Evolutionary conservation across 2,113 vertebrate species (phyloP).

Genomic region (Ciconia maguari): DNA sequence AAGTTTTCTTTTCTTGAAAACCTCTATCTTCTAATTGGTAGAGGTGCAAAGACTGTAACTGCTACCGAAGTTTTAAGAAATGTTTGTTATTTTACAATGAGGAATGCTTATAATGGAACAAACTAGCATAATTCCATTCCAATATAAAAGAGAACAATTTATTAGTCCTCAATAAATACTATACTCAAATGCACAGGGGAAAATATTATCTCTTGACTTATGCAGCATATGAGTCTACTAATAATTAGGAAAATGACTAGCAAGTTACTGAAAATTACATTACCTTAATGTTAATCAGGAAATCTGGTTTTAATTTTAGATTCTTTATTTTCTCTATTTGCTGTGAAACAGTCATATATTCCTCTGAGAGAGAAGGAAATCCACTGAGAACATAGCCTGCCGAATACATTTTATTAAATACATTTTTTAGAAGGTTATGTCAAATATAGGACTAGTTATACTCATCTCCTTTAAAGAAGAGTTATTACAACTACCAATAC

Average conservation of each 20-base stretch:
- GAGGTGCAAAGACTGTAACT: not conserved
- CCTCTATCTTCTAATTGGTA: not conserved
- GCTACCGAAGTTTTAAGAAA: not conserved
- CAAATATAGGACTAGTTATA: not conserved
- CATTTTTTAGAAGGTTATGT: conserved; percentile 27
- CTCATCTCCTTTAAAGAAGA: not conserved
- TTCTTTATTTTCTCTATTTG: conserved; percentile 87
- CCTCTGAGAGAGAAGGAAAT: conserved; percentile 84
- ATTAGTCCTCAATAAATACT: not conserved
- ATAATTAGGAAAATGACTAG: not conserved
- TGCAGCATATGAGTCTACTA: not conserved
- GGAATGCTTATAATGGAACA: not conserved
- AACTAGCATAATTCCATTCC: not conserved
- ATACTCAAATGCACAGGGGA: not conserved
- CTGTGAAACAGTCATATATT: conserved; percentile 77
- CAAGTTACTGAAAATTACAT: not conserved
- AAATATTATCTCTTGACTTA: not conserved
- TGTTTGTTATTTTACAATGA: not conserved
- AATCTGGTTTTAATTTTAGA: conserved; percentile 83
- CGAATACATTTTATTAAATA: conserved; percentile 3
- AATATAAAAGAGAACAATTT: not conserved
- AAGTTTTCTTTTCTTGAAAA: not conserved
- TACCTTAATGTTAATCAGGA: conserved; percentile 98
- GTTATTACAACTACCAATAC: not conserved
- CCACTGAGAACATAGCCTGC: conserved; percentile 93